Percentiles rank a stretch among this genome's conserved stretches.
Conservation (phyloP, 2,888 invertebrate species). For the Parnassius glacialis region DNA sequence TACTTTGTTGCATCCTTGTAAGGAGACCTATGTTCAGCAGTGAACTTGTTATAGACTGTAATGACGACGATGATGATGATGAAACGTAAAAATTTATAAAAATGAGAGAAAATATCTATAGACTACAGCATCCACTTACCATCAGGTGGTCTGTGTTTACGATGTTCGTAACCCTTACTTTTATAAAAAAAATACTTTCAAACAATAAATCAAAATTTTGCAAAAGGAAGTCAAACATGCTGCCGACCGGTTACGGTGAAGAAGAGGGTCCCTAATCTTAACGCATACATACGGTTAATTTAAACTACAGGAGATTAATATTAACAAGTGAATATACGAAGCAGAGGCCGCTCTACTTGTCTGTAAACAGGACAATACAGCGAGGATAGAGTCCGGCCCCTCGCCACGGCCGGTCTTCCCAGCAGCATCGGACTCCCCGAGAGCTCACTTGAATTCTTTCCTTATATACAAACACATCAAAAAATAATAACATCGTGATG, state of each 20-base stretch:
- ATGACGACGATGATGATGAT: no score
- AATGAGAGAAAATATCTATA: no score
- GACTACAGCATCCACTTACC: no score
- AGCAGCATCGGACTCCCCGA: conserved; percentile 76
- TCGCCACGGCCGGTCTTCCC: conserved; percentile 75
- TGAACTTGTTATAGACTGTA: no score
- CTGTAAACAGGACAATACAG: conserved; percentile 54
- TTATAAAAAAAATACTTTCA: no score
- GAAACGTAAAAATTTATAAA: no score
- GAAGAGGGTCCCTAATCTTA: conserved; percentile 80
- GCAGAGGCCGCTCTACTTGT: conserved; percentile 74
- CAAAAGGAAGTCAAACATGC: conserved; percentile 80
- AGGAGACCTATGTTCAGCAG: no score
- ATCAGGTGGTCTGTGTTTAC: no score
- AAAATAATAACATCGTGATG: conserved; percentile 62
- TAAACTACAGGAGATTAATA: conserved; percentile 72
- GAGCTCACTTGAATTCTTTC: neutral
- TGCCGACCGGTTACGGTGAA: conserved; percentile 70
- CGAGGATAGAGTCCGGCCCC: conserved; percentile 77
- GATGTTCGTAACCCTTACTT: no score
- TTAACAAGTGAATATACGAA: conserved; percentile 79
- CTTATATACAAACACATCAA: conserved; percentile 42
- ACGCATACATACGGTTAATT: conserved; percentile 81
- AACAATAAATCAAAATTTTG: neutral
- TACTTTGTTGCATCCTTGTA: no score